These are phyloP conservation scores for Eurystomus glaucurus DNA, from an alignment of 2,797 vertebrate species.

Conservation along the genomic window DNA sequence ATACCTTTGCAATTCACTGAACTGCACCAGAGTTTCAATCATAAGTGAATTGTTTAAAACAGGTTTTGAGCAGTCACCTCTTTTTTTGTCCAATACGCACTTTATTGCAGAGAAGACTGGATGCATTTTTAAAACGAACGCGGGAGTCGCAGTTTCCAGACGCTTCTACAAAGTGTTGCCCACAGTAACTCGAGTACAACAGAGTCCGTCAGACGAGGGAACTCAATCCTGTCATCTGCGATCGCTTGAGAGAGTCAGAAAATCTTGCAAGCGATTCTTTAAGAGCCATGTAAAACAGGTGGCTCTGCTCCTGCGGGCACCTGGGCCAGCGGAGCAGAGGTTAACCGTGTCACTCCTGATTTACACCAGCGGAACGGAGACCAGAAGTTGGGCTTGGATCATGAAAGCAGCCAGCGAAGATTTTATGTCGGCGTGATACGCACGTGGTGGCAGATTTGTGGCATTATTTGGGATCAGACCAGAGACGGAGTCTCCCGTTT, in stretches of 20 bases:
- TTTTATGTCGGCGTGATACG: background rate
- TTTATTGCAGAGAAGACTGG: conserved; percentile 76
- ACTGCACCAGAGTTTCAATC: background rate
- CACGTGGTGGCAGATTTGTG: background rate
- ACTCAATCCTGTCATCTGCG: background rate
- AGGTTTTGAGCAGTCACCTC: background rate
- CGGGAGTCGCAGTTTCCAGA: background rate
- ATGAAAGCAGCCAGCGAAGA: background rate
- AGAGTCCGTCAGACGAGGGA: background rate
- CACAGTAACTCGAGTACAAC: background rate
- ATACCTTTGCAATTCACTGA: background rate
- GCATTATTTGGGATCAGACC: background rate
- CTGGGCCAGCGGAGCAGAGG: background rate
- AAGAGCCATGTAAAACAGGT: background rate
- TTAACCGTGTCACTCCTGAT: background rate
- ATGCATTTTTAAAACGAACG: conserved; percentile 28
- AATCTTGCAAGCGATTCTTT: background rate
- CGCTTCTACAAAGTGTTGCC: background rate
- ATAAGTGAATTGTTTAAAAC: background rate
- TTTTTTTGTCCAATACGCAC: background rate
- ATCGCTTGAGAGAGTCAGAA: conserved; percentile 1
- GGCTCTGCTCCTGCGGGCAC: background rate
- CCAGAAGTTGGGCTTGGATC: background rate
- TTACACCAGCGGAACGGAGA: background rate
- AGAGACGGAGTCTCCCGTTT: background rate